These are phyloP conservation scores for Archivesica marissinica DNA, from an alignment of 1,140 invertebrate species.

Conservation along the genomic window DNA sequence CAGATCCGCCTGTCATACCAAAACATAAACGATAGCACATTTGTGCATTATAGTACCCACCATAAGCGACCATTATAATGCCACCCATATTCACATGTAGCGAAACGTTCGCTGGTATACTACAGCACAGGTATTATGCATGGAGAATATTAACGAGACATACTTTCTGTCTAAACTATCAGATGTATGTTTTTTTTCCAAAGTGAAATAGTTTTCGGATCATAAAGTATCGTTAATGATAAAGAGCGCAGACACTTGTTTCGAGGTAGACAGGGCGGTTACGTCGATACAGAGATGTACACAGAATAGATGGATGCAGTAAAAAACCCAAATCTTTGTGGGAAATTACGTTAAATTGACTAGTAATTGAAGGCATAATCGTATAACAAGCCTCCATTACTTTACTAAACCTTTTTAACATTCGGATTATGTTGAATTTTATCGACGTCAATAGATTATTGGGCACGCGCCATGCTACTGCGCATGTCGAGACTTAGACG, in stretches of 20 bases:
- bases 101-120: too few relatives aligned
- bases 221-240: not conserved
- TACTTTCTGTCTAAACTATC: too few relatives aligned
- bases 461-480: conserved; percentile 30
- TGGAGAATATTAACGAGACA: too few relatives aligned
- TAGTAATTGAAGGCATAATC: not conserved
- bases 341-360: conserved; percentile 21
- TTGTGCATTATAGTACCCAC: too few relatives aligned
- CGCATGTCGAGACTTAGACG: conserved; percentile 32
- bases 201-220: not conserved
- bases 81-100: too few relatives aligned
- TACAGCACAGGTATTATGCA: too few relatives aligned
- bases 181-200: not conserved
- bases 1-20: too few relatives aligned
- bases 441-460: conserved; percentile 6
- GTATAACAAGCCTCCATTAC: not conserved
- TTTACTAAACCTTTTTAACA: conserved; percentile 14
- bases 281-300: not conserved
- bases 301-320: not conserved
- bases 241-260: not conserved
- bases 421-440: conserved; percentile 19
- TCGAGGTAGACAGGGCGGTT: not conserved
- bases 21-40: too few relatives aligned
- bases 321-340: not conserved
- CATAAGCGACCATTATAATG: too few relatives aligned